These are phyloP conservation scores for Rhinella marina DNA, from an alignment of 2,797 vertebrate genomes.

Conservation along the genomic window DNA sequence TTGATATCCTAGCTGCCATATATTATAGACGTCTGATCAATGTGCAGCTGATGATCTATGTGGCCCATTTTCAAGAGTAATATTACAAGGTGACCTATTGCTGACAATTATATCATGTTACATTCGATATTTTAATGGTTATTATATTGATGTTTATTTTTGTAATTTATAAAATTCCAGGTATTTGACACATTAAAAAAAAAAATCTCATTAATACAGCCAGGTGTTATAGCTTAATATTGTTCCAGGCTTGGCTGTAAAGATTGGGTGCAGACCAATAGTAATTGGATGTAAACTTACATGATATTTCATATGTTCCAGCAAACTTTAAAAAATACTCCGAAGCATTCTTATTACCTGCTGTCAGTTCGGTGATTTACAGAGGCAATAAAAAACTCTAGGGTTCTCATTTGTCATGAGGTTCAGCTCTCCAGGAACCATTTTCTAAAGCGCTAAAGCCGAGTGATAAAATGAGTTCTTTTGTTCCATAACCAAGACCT, in stretches of 20 bases:
- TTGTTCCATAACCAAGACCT: slow-evolving; percentile 79
- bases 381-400: slow-evolving; percentile 84
- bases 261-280: not conserved
- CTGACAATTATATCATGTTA: not conserved
- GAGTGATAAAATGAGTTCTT: slow-evolving; percentile 82
- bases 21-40: not conserved
- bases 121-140: slow-evolving; percentile 3
- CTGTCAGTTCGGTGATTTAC: slow-evolving; percentile 83
- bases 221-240: not conserved
- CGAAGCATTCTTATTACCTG: slow-evolving; percentile 85
- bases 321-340: slow-evolving; percentile 83
- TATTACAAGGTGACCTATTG: slow-evolving; percentile 35
- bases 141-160: slow-evolving; percentile 25
- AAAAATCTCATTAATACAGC: slow-evolving; percentile 1
- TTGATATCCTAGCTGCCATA: not conserved
- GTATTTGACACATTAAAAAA: not conserved
- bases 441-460: slow-evolving; percentile 79
- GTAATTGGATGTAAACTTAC: slow-evolving; percentile 66
- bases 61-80: not conserved
- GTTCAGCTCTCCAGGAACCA: slow-evolving; percentile 80
- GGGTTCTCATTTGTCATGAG: slow-evolving; percentile 81
- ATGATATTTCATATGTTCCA: slow-evolving; percentile 82
- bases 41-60: slow-evolving; percentile 12
- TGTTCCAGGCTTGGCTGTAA: not conserved
- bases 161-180: slow-evolving; percentile 8